Evolutionary conservation across 2,888 invertebrate genomes (phyloP).

Genomic region (Arge pagana): DNA sequence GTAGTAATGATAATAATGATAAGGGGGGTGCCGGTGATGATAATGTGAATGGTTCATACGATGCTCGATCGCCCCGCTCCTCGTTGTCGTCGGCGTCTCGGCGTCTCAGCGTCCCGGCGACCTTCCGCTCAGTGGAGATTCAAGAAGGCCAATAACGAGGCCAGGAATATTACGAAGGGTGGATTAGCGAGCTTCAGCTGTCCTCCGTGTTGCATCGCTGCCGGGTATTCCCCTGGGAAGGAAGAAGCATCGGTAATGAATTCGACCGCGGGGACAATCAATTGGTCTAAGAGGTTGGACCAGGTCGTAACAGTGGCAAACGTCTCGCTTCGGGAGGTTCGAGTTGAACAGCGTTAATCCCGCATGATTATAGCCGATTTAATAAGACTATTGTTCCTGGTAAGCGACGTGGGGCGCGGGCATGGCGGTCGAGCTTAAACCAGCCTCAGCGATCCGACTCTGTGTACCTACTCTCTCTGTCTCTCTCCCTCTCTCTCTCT

Average conservation of each 20-base stretch:
- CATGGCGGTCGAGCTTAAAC: neutral
- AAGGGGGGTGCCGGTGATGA: neutral
- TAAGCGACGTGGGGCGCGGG: too few species aligned
- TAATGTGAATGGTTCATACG: neutral
- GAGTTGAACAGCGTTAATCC: slow-evolving; percentile 1
- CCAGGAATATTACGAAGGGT: slow-evolving; percentile 71
- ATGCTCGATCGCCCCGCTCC: neutral
- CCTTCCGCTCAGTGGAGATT: slow-evolving; percentile 48
- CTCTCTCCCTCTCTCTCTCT: too few species aligned
- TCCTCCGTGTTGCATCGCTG: slow-evolving; percentile 82
- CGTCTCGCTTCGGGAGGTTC: too few species aligned
- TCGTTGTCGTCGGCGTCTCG: neutral
- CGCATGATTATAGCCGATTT: slow-evolving; percentile 6
- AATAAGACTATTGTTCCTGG: slow-evolving; percentile 7
- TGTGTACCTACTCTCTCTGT: too few species aligned
- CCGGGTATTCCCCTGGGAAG: slow-evolving; percentile 78
- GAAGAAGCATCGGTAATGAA: slow-evolving; percentile 31
- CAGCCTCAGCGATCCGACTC: too few species aligned
- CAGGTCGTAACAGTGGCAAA: too few species aligned
- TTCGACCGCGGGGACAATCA: too few species aligned
- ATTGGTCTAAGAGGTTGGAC: too few species aligned
- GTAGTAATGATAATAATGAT: neutral
- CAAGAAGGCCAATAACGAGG: slow-evolving; percentile 66
- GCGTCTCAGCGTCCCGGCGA: neutral
- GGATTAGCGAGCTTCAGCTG: slow-evolving; percentile 69